Conservation (phyloP, 1,140 invertebrate genomes). For the Drosophila sp. region DNA sequence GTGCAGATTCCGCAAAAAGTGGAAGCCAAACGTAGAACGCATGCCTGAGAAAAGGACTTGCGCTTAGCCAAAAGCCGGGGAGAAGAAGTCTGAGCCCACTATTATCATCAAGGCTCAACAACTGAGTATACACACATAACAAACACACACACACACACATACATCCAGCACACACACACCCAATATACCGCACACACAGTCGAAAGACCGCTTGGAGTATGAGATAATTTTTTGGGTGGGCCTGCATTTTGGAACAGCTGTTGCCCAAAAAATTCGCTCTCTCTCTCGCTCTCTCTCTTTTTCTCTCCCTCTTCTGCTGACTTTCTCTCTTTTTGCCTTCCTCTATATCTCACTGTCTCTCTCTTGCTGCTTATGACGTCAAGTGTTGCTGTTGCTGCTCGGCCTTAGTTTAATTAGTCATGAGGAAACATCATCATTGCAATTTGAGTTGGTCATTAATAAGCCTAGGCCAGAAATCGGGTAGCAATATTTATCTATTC, state of each 20-base stretch:
- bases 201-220: background rate
- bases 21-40: conserved; percentile 36
- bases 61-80: conserved; percentile 54
- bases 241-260: conserved; percentile 65
- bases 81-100: conserved; percentile 21
- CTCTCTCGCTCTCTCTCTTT: background rate
- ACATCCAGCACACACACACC: background rate
- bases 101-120: conserved; percentile 57
- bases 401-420: conserved; percentile 55
- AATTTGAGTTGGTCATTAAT: conserved; percentile 60
- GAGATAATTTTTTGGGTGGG: conserved; percentile 38
- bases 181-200: conserved; percentile 1
- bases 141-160: conserved; percentile 12
- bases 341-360: background rate
- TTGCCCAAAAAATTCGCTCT: conserved; percentile 30
- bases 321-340: conserved; percentile 1
- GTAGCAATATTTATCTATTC: conserved; percentile 66
- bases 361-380: conserved; percentile 47
- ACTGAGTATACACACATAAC: conserved; percentile 62
- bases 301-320: background rate
- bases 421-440: conserved; percentile 35
- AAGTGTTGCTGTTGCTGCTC: conserved; percentile 34
- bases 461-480: conserved; percentile 47
- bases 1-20: conserved; percentile 58
- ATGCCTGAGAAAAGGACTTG: conserved; percentile 39